Conservation (phyloP, 2,888 invertebrate genomes). For the Electrophaes corylata region DNA sequence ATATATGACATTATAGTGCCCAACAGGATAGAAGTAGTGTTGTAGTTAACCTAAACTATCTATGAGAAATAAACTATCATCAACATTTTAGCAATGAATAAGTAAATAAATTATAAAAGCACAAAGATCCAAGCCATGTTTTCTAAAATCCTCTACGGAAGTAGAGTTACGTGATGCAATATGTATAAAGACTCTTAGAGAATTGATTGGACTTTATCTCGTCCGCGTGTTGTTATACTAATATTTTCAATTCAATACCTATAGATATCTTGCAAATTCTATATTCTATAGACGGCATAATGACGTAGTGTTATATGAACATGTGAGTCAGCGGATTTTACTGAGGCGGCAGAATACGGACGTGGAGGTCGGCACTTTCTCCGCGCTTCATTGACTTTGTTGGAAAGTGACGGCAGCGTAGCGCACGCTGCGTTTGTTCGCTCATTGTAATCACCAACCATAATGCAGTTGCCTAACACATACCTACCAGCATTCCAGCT, state of each 20-base stretch:
- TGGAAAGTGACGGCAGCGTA: slow-evolving; percentile 76
- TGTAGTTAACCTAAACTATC: too few species aligned
- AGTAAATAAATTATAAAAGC: too few species aligned
- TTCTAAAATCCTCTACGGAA: background rate
- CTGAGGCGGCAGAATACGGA: slow-evolving; percentile 68
- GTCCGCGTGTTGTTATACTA: slow-evolving; percentile 20
- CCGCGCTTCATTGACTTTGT: slow-evolving; percentile 81
- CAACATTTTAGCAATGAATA: too few species aligned
- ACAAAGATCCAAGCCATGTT: background rate
- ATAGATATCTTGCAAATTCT: slow-evolving; percentile 16
- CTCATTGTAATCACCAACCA: slow-evolving; percentile 48
- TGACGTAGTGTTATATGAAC: slow-evolving; percentile 41
- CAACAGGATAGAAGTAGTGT: too few species aligned
- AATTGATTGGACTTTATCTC: slow-evolving; percentile 12
- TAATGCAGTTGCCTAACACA: slow-evolving; percentile 52
- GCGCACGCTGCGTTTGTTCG: slow-evolving; percentile 59
- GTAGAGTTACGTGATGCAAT: slow-evolving; percentile 13
- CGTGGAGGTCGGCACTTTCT: slow-evolving; percentile 80
- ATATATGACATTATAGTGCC: too few species aligned
- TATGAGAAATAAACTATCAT: too few species aligned
- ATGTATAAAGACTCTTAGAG: slow-evolving; percentile 10
- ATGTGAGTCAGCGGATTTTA: slow-evolving; percentile 77
- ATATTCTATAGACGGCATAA: slow-evolving; percentile 23
- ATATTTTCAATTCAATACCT: slow-evolving; percentile 13
- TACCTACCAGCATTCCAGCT: slow-evolving; percentile 40